Conservation (phyloP, 2,113 vertebrate species). For the Catharus bicknelli region DNA sequence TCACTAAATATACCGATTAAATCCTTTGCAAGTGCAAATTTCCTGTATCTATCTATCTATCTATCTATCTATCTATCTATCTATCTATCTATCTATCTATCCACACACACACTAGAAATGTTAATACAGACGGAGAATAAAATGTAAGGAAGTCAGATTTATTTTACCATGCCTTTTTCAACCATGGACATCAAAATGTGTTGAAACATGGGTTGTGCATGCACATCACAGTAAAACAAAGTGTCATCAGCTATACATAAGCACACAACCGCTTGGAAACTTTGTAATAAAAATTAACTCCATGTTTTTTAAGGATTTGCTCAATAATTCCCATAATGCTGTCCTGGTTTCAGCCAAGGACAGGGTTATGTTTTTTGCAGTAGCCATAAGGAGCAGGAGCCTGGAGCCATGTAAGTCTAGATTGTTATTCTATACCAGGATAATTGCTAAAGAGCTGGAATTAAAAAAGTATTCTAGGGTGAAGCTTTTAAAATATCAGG, state of each 20-base stretch:
- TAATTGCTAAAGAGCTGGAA: background rate
- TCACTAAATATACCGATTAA: background rate
- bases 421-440: accelerated
- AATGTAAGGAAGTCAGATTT: background rate
- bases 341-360: background rate
- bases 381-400: background rate
- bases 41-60: no score
- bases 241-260: background rate
- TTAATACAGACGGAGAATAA: background rate
- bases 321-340: background rate
- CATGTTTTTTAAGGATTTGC: background rate
- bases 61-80: no score
- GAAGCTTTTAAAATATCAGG: background rate
- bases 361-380: background rate
- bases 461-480: background rate
- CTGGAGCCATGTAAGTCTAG: background rate
- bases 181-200: background rate
- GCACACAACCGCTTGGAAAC: background rate
- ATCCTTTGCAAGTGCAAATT: background rate
- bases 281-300: background rate
- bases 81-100: no score
- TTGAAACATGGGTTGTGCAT: background rate
- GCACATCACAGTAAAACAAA: background rate
- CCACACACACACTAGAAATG: background rate
- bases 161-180: background rate